Percentiles rank a stretch among this genome's conserved stretches.
Evolutionary conservation across 2,888 invertebrate species (phyloP).

Genomic region (Aspidiotus destructor): DNA sequence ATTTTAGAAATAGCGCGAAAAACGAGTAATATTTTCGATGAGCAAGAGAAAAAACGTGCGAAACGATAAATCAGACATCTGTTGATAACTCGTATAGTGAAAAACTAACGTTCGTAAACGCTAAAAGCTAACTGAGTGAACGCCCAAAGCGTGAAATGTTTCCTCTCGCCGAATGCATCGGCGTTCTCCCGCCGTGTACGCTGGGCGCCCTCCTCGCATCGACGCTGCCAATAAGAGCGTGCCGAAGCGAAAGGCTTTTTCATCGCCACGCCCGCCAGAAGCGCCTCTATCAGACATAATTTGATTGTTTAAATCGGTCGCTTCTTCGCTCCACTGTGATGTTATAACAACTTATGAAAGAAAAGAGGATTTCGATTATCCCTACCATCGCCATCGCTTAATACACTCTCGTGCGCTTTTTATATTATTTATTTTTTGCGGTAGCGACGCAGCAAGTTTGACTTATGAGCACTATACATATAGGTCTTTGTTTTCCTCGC

Average conservation of each 20-base stretch:
- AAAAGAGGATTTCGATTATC: constrained; percentile 31
- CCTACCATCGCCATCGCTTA: constrained; percentile 30
- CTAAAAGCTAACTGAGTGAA: constrained; percentile 27
- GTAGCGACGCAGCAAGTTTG: background rate
- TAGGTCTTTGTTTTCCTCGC: constrained; percentile 14
- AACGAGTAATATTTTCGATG: background rate
- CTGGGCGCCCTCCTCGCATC: constrained; percentile 10
- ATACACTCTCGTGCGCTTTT: constrained; percentile 21
- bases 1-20: background rate
- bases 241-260: constrained; percentile 25
- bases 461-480: constrained; percentile 6
- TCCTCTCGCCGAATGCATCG: constrained; percentile 22
- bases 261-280: constrained; percentile 25
- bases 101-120: constrained; percentile 24
- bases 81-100: constrained; percentile 14
- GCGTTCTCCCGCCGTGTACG: constrained; percentile 3
- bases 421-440: constrained; percentile 13
- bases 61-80: constrained; percentile 26
- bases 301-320: constrained; percentile 32
- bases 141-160: constrained; percentile 28
- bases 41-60: constrained; percentile 8
- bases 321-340: constrained; percentile 26
- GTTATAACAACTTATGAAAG: constrained; percentile 9
- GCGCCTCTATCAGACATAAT: constrained; percentile 28
- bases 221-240: constrained; percentile 19